phyloP scores from a whole-genome alignment of 2,888 invertebrate genomes.

The Elmis aenea region DNA sequence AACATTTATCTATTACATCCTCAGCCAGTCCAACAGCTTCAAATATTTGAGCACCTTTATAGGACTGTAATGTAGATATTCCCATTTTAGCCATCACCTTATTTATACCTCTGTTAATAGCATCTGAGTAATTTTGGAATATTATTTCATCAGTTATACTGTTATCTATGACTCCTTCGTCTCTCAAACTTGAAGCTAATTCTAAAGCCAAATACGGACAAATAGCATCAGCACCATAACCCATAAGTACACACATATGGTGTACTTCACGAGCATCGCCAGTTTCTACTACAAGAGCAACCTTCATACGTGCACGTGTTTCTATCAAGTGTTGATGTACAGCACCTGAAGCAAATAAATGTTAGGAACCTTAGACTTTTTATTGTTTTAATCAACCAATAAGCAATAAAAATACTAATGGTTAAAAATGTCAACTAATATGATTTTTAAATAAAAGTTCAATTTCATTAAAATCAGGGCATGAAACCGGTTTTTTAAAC shows the following conservation, averaged over 20 bases:
- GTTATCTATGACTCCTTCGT: slow-evolving; percentile 78
- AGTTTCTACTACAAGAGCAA: slow-evolving; percentile 90
- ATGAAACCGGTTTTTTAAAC: too few relatives aligned
- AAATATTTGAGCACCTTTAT: slow-evolving; percentile 98
- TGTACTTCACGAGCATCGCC: slow-evolving; percentile 96
- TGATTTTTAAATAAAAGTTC: too few relatives aligned
- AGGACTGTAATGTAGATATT: slow-evolving; percentile 96
- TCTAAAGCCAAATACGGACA: slow-evolving; percentile 97
- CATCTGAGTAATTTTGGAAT: slow-evolving; percentile 82
- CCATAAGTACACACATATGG: slow-evolving; percentile 91
- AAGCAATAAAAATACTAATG: too few relatives aligned
- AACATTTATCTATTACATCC: slow-evolving; percentile 92
- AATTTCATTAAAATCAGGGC: too few relatives aligned
- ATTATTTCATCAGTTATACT: slow-evolving; percentile 73
- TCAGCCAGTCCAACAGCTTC: slow-evolving; percentile 93
- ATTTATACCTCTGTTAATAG: slow-evolving; percentile 50
- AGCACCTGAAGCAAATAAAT: too few relatives aligned
- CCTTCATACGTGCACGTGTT: slow-evolving; percentile 92
- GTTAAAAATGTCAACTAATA: too few relatives aligned
- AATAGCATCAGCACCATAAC: slow-evolving; percentile 95
- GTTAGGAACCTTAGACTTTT: too few relatives aligned
- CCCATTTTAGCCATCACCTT: slow-evolving; percentile 99
- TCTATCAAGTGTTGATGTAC: slow-evolving; percentile 95
- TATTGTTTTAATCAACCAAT: too few relatives aligned
- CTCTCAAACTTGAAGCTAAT: slow-evolving; percentile 78